Percentiles rank a stretch among this genome's conserved stretches.
Conservation (phyloP, 2,888 invertebrate genomes). For the Eristalis arbustorum region DNA sequence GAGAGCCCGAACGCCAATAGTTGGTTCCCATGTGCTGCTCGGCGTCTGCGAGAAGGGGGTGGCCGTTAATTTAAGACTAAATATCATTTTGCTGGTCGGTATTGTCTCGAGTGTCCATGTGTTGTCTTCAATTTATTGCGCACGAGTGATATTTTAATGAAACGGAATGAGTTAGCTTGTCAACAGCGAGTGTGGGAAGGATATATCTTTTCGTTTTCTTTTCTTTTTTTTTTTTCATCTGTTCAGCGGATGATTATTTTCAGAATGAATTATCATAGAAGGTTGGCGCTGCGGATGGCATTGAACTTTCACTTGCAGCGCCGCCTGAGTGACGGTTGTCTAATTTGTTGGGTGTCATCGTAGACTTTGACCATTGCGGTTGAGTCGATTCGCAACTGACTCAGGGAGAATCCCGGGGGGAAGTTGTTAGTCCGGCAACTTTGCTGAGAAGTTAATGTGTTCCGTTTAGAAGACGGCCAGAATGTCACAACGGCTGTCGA, state of each 20-base stretch:
- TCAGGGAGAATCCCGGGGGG: too few species aligned
- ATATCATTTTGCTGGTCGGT: conserved; percentile 19
- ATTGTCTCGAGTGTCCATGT: neutral
- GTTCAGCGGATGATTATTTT: neutral
- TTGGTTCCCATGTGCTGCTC: neutral
- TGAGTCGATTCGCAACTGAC: too few species aligned
- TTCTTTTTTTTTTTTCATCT: neutral
- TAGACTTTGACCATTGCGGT: too few species aligned
- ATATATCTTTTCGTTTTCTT: neutral
- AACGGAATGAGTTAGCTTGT: conserved; percentile 24
- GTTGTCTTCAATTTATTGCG: conserved; percentile 33
- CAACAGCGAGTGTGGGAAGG: conserved; percentile 19
- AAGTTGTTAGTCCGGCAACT: too few species aligned
- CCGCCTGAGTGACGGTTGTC: neutral
- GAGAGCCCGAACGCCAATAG: neutral
- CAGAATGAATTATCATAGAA: neutral
- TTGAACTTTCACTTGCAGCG: neutral
- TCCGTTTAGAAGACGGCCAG: too few species aligned
- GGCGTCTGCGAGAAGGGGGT: neutral
- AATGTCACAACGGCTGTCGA: too few species aligned
- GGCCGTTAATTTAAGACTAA: conserved; percentile 19
- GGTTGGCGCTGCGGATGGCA: neutral
- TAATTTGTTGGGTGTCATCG: neutral
- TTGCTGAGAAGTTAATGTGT: too few species aligned
- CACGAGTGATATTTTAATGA: conserved; percentile 21